phyloP scores from a whole-genome alignment of 2,888 invertebrate genomes.

The Pterobdella sp. region DNA sequence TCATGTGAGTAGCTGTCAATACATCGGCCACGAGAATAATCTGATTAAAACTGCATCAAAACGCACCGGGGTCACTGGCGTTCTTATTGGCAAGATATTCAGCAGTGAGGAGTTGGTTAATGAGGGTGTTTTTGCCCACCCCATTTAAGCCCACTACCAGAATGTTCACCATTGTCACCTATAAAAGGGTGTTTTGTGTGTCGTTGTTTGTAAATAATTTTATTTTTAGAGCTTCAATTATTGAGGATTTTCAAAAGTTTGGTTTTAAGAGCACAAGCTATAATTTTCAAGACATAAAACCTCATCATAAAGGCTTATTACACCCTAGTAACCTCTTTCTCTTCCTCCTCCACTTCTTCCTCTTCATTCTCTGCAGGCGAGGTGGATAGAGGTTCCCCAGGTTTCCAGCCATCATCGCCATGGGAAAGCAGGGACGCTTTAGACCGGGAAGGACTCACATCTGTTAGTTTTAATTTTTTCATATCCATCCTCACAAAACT shows the following conservation, averaged over 20 bases:
- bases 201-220: neutral
- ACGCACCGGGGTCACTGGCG: conserved; percentile 62
- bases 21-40: too few relatives aligned
- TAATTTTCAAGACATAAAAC: too few relatives aligned
- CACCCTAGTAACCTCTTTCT: neutral
- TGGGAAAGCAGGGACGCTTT: neutral
- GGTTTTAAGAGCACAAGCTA: too few relatives aligned
- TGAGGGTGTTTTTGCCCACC: conserved; percentile 64
- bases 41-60: too few relatives aligned
- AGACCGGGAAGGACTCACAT: conserved; percentile 20
- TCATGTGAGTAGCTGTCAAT: too few relatives aligned
- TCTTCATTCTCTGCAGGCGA: neutral
- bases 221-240: neutral
- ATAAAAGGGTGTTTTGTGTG: conserved; percentile 9
- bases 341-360: conserved; percentile 14
- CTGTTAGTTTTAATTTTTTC: too few relatives aligned
- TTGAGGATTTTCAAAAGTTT: too few relatives aligned
- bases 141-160: conserved; percentile 62
- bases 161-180: conserved; percentile 48
- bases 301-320: neutral
- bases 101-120: conserved; percentile 64
- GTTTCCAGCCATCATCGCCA: conserved; percentile 13
- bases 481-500: too few relatives aligned
- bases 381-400: conserved; percentile 5
- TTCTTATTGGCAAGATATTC: conserved; percentile 63